These are phyloP conservation scores for Sebastes iracundus DNA, from an alignment of 2,797 vertebrate genomes.

Conservation along the genomic window DNA sequence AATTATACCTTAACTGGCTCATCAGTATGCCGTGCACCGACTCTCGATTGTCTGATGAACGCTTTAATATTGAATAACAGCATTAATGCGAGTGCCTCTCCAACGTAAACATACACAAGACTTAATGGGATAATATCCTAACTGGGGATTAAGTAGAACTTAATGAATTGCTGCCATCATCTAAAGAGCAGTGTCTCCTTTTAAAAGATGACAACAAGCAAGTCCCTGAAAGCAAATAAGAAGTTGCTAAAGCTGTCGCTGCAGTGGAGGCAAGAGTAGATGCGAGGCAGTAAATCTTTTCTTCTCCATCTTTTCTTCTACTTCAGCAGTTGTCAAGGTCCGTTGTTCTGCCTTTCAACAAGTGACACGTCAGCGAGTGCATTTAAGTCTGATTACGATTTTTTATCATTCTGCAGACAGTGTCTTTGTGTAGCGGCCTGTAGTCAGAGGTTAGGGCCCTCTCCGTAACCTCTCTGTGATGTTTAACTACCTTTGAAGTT, in stretches of 20 bases:
- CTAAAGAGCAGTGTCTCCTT: constrained; percentile 47
- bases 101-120: constrained; percentile 64
- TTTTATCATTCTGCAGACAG: constrained; percentile 58
- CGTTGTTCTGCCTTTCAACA: constrained; percentile 41
- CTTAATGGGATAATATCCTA: constrained; percentile 64
- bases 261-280: background rate
- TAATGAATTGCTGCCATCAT: constrained; percentile 59
- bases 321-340: constrained; percentile 14
- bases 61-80: constrained; percentile 68
- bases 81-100: constrained; percentile 64
- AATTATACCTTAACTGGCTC: constrained; percentile 67
- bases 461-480: constrained; percentile 69
- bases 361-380: constrained; percentile 41
- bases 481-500: constrained; percentile 79
- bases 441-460: constrained; percentile 63
- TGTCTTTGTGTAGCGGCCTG: constrained; percentile 40
- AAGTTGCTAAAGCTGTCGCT: background rate
- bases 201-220: constrained; percentile 29
- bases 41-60: constrained; percentile 52
- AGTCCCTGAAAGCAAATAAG: constrained; percentile 16
- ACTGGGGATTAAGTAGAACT: constrained; percentile 47
- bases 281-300: background rate
- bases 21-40: constrained; percentile 55
- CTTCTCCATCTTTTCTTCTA: background rate
- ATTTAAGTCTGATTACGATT: constrained; percentile 59